A percentile compares a stretch with the other conserved stretches of the same genome.
Evolutionary conservation across 2,113 vertebrate genomes (phyloP).

Genomic region (Pedionomus torquatus): DNA sequence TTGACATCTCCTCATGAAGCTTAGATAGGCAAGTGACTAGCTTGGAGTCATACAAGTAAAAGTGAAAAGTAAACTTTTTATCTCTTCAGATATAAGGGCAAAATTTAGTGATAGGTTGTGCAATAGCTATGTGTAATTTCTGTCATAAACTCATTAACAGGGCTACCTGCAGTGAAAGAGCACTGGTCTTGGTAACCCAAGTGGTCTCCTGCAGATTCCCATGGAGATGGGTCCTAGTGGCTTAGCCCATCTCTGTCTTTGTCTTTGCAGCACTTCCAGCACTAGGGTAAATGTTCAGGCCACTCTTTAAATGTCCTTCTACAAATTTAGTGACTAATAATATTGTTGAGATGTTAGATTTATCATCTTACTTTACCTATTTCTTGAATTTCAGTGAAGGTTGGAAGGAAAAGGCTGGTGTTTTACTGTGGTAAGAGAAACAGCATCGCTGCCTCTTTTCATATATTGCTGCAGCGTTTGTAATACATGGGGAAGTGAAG

Average conservation of each 20-base stretch:
- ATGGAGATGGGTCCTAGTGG: background rate
- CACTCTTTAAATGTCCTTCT: background rate
- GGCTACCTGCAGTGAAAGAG: background rate
- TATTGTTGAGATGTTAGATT: background rate
- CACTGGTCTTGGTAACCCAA: background rate
- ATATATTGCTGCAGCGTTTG: rapidly evolving
- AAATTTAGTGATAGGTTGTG: background rate
- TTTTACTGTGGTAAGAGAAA: background rate
- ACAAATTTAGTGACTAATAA: background rate
- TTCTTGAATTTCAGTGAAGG: background rate
- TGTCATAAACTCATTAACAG: background rate
- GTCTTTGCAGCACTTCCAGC: background rate
- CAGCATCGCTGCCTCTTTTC: background rate
- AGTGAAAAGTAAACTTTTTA: background rate
- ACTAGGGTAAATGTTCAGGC: background rate
- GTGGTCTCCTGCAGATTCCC: background rate
- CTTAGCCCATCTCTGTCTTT: background rate
- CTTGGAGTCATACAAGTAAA: background rate
- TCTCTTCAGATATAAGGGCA: background rate
- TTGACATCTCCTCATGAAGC: background rate
- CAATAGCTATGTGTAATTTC: background rate
- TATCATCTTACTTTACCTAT: background rate
- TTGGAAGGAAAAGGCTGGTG: background rate
- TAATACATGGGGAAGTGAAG: background rate
- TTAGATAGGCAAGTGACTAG: background rate